A percentile compares a stretch with the other conserved stretches of the same genome.
phyloP scores from a whole-genome alignment of 2,113 vertebrate genomes.

The Stigmatopora argus region DNA sequence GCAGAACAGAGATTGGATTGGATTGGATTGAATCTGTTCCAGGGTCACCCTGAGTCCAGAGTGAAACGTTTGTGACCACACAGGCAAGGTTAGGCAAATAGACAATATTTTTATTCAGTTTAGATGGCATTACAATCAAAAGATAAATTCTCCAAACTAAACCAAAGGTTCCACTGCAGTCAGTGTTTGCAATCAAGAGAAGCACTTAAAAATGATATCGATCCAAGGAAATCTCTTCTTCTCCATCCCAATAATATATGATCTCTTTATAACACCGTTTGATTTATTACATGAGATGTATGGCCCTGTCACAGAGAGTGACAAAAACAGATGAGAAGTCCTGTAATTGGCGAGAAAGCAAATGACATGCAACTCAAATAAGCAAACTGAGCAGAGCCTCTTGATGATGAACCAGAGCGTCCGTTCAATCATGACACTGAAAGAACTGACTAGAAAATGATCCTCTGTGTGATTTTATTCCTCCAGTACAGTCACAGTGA shows the following conservation, averaged over 20 bases:
- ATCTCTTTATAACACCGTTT: not conserved
- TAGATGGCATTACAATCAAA: too few species aligned
- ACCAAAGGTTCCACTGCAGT: not conserved
- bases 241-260: not conserved
- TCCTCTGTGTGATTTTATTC: not conserved
- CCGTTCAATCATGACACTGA: not conserved
- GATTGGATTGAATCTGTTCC: not conserved
- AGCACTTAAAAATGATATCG: not conserved
- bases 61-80: not conserved
- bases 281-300: conserved; percentile 5
- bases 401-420: conserved; percentile 1
- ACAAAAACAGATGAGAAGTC: not conserved
- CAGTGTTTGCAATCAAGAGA: not conserved
- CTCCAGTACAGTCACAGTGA: not conserved
- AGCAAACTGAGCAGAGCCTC: not conserved
- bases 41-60: not conserved
- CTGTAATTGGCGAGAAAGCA: not conserved
- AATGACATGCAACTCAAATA: conserved; percentile 8
- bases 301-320: not conserved
- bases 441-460: not conserved
- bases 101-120: too few species aligned
- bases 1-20: not conserved
- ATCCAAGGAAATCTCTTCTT: not conserved
- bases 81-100: too few species aligned
- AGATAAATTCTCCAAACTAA: not conserved